These are phyloP conservation scores for Cosmia pyralina DNA, from an alignment of 2,888 invertebrate genomes.

Conservation along the genomic window DNA sequence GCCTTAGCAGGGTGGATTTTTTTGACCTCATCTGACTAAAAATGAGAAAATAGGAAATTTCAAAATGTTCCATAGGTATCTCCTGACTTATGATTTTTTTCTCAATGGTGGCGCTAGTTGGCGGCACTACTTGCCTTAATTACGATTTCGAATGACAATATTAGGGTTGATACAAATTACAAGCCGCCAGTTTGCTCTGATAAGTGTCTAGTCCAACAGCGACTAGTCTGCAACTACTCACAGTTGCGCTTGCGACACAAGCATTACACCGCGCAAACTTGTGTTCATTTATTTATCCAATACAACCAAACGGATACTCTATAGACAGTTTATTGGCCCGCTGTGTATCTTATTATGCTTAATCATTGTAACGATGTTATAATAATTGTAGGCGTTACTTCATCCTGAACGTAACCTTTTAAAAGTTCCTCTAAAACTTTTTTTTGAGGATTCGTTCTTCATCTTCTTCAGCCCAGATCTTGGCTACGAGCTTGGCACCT, in stretches of 20 bases:
- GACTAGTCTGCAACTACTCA: constrained; percentile 68
- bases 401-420: constrained; percentile 44
- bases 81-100: too few species aligned
- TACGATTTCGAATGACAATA: constrained; percentile 60
- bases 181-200: constrained; percentile 66
- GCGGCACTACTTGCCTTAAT: constrained; percentile 15
- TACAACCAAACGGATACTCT: constrained; percentile 46
- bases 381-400: constrained; percentile 43
- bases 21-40: too few species aligned
- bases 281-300: constrained; percentile 74
- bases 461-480: too few species aligned
- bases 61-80: too few species aligned
- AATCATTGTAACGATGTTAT: constrained; percentile 37
- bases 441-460: constrained; percentile 29
- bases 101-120: too few species aligned
- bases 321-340: constrained; percentile 42
- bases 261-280: constrained; percentile 73
- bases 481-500: too few species aligned
- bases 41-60: too few species aligned
- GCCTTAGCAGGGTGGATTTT: too few species aligned
- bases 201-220: constrained; percentile 69
- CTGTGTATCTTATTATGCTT: constrained; percentile 30
- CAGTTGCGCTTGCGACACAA: constrained; percentile 70
- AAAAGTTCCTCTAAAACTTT: constrained; percentile 44
- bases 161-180: constrained; percentile 61